Percentiles rank a stretch among this genome's conserved stretches.
Conservation (phyloP, 2,797 vertebrate species). For the Acipenser oxyrinchus region DNA sequence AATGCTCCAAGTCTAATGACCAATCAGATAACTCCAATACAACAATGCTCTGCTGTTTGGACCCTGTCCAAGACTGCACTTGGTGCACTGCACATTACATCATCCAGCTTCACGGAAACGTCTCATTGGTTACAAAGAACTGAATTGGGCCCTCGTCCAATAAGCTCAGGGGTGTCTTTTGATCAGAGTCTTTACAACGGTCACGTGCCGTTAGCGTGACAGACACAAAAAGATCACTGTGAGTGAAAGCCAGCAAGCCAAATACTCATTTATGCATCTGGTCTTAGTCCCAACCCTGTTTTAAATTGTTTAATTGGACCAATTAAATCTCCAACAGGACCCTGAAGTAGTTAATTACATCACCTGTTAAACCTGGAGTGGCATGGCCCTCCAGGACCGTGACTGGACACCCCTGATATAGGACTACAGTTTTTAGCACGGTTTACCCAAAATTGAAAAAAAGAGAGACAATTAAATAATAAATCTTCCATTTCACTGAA, state of each 20-base stretch:
- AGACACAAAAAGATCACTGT: conserved; percentile 3
- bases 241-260: conserved; percentile 18
- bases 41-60: conserved; percentile 49
- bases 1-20: conserved; percentile 29
- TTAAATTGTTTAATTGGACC: too few relatives aligned
- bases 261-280: conserved; percentile 8
- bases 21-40: conserved; percentile 43
- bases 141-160: conserved; percentile 58
- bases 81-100: conserved; percentile 44
- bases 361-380: too few relatives aligned
- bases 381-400: too few relatives aligned
- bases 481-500: too few relatives aligned
- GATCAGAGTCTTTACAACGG: conserved; percentile 31
- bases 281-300: too few relatives aligned
- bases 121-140: conserved; percentile 45
- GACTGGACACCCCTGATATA: too few relatives aligned
- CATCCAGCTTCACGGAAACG: conserved; percentile 45
- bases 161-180: conserved; percentile 44
- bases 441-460: too few relatives aligned
- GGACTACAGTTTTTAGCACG: too few relatives aligned
- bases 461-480: too few relatives aligned
- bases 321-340: too few relatives aligned
- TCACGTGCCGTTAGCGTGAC: conserved; percentile 22
- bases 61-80: conserved; percentile 36
- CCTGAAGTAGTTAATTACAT: too few relatives aligned